Evolutionary conservation across 2,888 invertebrate species (phyloP), one percentile per base, ranked within the genome.

Genomic region (Sphecodes monilicornis): DNA sequence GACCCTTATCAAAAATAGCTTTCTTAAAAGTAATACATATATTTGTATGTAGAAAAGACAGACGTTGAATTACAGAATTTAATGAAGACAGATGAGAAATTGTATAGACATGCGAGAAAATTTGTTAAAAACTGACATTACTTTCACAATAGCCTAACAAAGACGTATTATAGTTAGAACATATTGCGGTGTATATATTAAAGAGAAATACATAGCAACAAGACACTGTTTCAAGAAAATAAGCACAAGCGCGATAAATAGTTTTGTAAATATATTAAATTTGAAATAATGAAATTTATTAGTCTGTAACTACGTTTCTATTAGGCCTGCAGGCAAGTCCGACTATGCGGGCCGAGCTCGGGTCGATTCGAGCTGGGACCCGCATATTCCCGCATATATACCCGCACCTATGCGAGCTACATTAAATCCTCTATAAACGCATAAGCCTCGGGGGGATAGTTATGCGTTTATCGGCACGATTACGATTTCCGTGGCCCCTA

Each of bases 241-340:
- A 60, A 29, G 29, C 16, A 60, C 29, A 29, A 60, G 6, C 29
- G 16, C 26, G 18, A 29, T 60, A 60, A 60, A 60, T 29, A 29
- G 13, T 60, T 60, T 60, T 60, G 60, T 60, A 60, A 26, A 60
- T 60, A 60, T 29, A 29, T 60, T 60, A 60, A 60, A 29, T 60
- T 29, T 60, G 26, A 29, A 29, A 60, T 60, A 60, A 60, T 60
- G 29, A n/a, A n/a, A n/a, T 29, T 60, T 60, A 29, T 29, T 60
- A 18, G 16, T 13, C 16, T 16, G 60, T 16, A 60, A 18, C 29
- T 29, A 60, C 29, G 4, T 60, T 60, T 16, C 16, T 29, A 60
- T 6, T 29, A n/a, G n/a, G n/a, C n/a, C n/a, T n/a, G n/a, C n/a
- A n/a, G n/a, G n/a, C n/a, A n/a, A n/a, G n/a, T n/a, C n/a, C n/a